Conservation (phyloP, 2,113 vertebrate species). For the Coturnix japonica region DNA sequence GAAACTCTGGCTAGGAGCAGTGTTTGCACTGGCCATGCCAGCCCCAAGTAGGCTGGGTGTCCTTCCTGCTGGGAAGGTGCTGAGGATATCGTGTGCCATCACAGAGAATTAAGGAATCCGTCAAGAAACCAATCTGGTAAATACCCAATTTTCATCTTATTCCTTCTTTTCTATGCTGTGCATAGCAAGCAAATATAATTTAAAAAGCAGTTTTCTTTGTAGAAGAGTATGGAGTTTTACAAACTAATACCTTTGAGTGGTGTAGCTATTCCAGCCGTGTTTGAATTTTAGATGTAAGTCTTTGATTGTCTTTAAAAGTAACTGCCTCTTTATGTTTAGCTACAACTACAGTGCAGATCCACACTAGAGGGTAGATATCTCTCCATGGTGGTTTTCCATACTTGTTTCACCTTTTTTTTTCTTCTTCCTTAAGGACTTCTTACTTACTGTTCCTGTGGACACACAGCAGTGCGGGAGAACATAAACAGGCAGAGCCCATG, state of each 20-base stretch:
- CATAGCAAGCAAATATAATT: not conserved
- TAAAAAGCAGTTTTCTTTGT: not conserved
- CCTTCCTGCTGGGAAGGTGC: not conserved
- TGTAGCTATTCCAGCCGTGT: not conserved
- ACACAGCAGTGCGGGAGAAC: not conserved
- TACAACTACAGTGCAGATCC: not conserved
- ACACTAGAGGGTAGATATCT: not conserved
- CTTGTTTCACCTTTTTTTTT: not conserved
- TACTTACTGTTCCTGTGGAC: not conserved
- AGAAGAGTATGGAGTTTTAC: not conserved
- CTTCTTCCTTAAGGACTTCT: not conserved
- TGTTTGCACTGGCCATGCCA: not conserved
- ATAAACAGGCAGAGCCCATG: not conserved
- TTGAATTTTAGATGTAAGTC: not conserved
- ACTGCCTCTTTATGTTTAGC: not conserved
- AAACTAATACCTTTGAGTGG: not conserved
- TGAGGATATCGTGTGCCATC: not conserved
- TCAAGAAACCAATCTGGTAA: not conserved
- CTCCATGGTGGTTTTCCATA: not conserved
- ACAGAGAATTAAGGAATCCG: not conserved
- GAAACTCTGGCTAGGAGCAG: not conserved
- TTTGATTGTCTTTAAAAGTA: not conserved
- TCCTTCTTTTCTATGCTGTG: not conserved
- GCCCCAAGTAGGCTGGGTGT: fast-evolving
- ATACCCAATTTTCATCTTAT: not conserved